Base-by-base conservation (phyloP, 2,113 vertebrate species). In the Neolamprologus brichardi region DNA sequence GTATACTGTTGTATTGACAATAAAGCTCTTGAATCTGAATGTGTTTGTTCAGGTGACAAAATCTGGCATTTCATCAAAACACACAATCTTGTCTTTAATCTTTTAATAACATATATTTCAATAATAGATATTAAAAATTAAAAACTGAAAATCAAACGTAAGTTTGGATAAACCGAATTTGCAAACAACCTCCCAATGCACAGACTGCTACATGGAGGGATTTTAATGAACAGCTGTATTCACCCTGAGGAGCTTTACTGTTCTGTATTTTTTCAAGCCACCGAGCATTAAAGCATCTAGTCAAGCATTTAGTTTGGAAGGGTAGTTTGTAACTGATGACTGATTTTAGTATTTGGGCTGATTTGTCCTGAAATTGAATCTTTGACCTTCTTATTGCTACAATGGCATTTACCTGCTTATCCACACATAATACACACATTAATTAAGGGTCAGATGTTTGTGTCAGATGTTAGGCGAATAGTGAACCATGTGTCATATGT, bases 401-500 rank as follows among this genome's bases (percentile, higher is more conserved):
- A n/a, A 12, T 93, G 88, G 93, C 89, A 93, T 93, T 90, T 91
- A 93, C 84, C 90, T 92, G 83, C 88, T 93, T 81, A 90, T 84
- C 82, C 91, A 88, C 85, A 91, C 92, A 84, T 85, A 81, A 79
- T 87, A 81, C 46, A 85, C 83, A 81, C 30, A 91, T 95, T 89
- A 94, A 56, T 49, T 77, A 17, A 87, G 91, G 94, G 91, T 94
- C 95, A 93, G 32, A 4, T 85, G 53, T 70, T 90, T 54, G 64
- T 86, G 79, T 90, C 81, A 51, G 85, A 89, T 82, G 82, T 70
- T 79, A 83, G 88, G 92, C 93, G 54, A 85, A 88, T 75, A 83
- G 72, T 87, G 87, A 90, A 89, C 87, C 79, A 53, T 95, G 93
- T 93, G 90, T 95, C 94, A 94, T 93, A 94, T 93, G 93, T 94